Conservation (phyloP, 2,113 vertebrate genomes). For the Pyxicephalus adspersus region DNA sequence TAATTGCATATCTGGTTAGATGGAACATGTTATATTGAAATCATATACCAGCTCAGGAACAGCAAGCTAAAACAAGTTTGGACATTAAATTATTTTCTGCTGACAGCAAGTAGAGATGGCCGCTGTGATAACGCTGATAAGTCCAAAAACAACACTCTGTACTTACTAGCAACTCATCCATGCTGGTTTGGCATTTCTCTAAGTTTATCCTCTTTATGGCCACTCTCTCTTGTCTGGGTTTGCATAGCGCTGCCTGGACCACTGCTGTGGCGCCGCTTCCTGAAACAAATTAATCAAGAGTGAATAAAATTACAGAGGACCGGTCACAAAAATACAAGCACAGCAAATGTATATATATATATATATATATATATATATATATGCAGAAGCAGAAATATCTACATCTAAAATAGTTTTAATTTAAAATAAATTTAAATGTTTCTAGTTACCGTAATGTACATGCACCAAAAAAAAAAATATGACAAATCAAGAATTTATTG, state of each 20-base stretch:
- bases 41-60: no score
- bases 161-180: constrained; percentile 97
- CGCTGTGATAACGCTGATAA: not conserved
- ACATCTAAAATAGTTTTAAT: no score
- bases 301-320: constrained; percentile 2
- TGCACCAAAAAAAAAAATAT: no score
- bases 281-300: constrained; percentile 70
- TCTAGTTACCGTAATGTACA: no score
- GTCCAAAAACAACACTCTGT: constrained; percentile 11
- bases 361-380: no score
- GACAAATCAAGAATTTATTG: no score
- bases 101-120: not conserved
- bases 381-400: no score
- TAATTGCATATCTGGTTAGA: no score
- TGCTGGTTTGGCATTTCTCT: constrained; percentile 99
- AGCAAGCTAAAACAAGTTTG: no score
- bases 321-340: not conserved
- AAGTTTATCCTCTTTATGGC: constrained; percentile 99
- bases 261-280: constrained; percentile 97
- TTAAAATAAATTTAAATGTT: no score
- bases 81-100: not conserved
- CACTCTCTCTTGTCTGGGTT: constrained; percentile 93
- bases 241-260: constrained; percentile 95
- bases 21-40: no score
- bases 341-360: no score